Percentiles rank a stretch among this genome's conserved stretches.
These are phyloP conservation scores for Tenodera sinensis DNA, from an alignment of 2,888 invertebrate species.

Conservation along the genomic window DNA sequence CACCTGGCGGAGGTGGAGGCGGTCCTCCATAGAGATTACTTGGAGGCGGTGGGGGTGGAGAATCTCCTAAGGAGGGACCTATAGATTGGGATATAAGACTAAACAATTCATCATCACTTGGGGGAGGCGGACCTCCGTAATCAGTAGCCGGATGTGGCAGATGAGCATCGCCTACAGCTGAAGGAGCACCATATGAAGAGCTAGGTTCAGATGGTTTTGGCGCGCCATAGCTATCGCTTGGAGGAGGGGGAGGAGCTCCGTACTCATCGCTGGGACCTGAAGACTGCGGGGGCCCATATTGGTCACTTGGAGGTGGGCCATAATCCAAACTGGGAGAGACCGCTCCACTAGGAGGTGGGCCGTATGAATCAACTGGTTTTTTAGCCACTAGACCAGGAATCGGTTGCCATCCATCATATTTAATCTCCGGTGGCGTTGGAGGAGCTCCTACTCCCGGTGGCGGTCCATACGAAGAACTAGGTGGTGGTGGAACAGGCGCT, in stretches of 20 bases:
- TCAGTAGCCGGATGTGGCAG: neutral
- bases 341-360: conserved; percentile 29
- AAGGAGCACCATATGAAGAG: neutral
- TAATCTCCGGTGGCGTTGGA: conserved; percentile 68
- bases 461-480: conserved; percentile 25
- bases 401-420: conserved; percentile 85
- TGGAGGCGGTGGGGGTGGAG: conserved; percentile 13
- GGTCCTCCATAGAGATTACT: conserved; percentile 18
- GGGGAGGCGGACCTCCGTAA: conserved; percentile 1
- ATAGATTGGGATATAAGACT: neutral
- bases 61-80: neutral
- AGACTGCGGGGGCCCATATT: conserved; percentile 6
- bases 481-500: conserved; percentile 34
- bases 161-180: neutral
- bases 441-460: conserved; percentile 64
- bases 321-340: conserved; percentile 23
- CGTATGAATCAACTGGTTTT: conserved; percentile 29
- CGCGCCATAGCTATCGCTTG: conserved; percentile 29
- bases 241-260: conserved; percentile 26
- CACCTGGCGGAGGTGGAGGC: conserved; percentile 48
- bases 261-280: conserved; percentile 29
- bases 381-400: conserved; percentile 61
- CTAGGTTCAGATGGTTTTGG: conserved; percentile 21
- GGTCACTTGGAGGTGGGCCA: conserved; percentile 10
- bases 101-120: neutral